Conservation (phyloP, 1,140 invertebrate genomes). For the Sycophaga agraensis region DNA sequence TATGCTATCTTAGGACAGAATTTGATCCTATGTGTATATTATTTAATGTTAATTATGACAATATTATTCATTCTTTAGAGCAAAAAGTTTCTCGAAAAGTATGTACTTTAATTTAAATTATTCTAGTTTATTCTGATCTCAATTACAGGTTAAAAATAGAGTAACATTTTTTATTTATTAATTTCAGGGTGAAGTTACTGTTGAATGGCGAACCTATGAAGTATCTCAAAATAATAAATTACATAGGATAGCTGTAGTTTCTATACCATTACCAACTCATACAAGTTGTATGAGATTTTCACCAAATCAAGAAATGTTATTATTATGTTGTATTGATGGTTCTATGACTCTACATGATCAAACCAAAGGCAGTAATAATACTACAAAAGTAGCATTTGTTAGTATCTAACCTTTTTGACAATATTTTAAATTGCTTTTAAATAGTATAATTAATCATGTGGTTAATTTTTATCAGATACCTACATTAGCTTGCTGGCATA, state of each 20-base stretch:
- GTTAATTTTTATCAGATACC: slow-evolving; percentile 60
- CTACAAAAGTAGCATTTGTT: slow-evolving; percentile 68
- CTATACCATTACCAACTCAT: slow-evolving; percentile 71
- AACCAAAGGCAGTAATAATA: slow-evolving; percentile 64
- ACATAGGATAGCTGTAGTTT: slow-evolving; percentile 68
- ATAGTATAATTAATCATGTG: slow-evolving; percentile 5
- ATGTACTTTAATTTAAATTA: slow-evolving; percentile 30
- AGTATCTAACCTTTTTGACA: slow-evolving; percentile 37
- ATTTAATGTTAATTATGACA: slow-evolving; percentile 67
- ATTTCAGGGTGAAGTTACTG: slow-evolving; percentile 70
- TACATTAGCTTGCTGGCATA: slow-evolving; percentile 72
- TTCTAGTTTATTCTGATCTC: not conserved
- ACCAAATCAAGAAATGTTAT: slow-evolving; percentile 70
- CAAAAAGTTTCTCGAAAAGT: slow-evolving; percentile 73
- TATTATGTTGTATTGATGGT: slow-evolving; percentile 76
- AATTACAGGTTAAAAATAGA: not conserved
- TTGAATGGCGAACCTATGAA: slow-evolving; percentile 73
- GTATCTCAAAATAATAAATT: slow-evolving; percentile 66
- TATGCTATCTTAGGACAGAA: slow-evolving; percentile 69
- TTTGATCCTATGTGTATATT: slow-evolving; percentile 70
- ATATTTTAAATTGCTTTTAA: too few relatives aligned
- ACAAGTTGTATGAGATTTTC: slow-evolving; percentile 69
- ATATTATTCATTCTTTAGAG: slow-evolving; percentile 73
- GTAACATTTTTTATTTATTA: slow-evolving; percentile 4
- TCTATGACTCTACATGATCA: slow-evolving; percentile 74